Evolutionary conservation across 2,888 invertebrate genomes (phyloP), one percentile per base, ranked within the genome.

Genomic region (Caenorhabditis wallacei): DNA sequence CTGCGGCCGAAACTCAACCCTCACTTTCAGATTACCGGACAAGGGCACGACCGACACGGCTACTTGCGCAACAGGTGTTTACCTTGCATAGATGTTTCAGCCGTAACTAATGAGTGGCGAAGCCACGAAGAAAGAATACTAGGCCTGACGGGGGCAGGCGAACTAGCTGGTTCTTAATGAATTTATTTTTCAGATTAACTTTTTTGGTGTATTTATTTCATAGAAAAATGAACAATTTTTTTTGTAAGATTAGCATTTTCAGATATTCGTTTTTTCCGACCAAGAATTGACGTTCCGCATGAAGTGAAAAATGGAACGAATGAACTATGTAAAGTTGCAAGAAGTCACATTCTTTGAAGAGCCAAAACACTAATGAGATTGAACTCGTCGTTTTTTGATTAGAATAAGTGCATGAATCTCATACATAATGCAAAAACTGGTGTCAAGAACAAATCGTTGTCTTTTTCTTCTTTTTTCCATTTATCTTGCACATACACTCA

Each of bases 351-450:
- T 76, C 46, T 48, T 59, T 8, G 24, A 57, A 48, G 30, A 57
- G 35, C 26, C 26, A 48, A 66, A 40, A 46, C 57, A 66, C 37
- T 80, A 74, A 80, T 74, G 68, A 80, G 74, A 74, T 74, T 61
- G 64, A 74, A 74, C 74, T 80, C 69, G 54, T 43, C 61, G 72
- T 66, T 72, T 81, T 81, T 72, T 76, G 61, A 82, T 82, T 82
- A 76, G 76, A 82, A 82, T 82, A 82, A 82, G 82, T 82, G 71
- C 71, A 71, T 26, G 57, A 53, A 71, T 70, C 82, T 82, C 82
- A 82, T 82, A 66, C 76, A 82, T 82, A 76, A 82, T 82, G 82
- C 82, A 82, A 82, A 30, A 64, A 70, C 69, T 37, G 68, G 61
- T 57, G 75, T 66, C 54, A 48, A 35, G 57, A 40, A 40, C 64